Percentiles rank a stretch among this genome's conserved stretches.
Conservation (phyloP, 2,888 invertebrate genomes). For the Bimastos eiseni region DNA sequence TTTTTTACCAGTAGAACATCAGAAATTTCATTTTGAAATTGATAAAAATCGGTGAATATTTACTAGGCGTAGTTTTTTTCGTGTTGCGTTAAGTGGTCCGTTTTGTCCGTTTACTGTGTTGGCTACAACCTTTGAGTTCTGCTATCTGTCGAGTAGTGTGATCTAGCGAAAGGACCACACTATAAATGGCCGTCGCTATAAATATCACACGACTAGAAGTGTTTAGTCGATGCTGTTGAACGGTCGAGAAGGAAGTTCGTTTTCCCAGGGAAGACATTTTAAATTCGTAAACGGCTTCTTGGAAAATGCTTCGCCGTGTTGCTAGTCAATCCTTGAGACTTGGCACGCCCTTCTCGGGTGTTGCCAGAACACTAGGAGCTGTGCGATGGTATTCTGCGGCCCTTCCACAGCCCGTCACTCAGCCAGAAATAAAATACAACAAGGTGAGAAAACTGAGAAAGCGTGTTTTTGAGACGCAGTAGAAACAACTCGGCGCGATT, state of each 20-base stretch:
- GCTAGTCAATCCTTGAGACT: not conserved
- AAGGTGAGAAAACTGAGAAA: not conserved
- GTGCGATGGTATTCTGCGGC: not conserved
- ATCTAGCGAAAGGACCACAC: too few species aligned
- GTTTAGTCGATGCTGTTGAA: not conserved
- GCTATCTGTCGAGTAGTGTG: not conserved
- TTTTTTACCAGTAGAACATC: too few species aligned
- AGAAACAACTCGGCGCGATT: too few species aligned
- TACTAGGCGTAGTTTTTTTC: too few species aligned
- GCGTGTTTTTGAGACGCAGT: not conserved
- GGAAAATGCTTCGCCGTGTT: not conserved
- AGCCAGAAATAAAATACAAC: slow-evolving; percentile 24
- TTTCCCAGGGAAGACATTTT: not conserved
- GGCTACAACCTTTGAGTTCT: too few species aligned
- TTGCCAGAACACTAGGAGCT: not conserved
- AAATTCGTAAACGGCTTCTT: not conserved
- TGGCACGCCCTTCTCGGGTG: not conserved
- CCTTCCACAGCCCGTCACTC: slow-evolving; percentile 13
- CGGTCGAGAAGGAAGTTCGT: not conserved
- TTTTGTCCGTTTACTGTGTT: too few species aligned
- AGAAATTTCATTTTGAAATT: too few species aligned
- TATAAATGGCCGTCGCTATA: too few species aligned
- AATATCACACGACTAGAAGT: not conserved
- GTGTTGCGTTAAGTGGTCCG: too few species aligned
- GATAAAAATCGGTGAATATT: too few species aligned